Base-by-base conservation (phyloP, 2,113 vertebrate species). In the Acrocephalus kingi region DNA sequence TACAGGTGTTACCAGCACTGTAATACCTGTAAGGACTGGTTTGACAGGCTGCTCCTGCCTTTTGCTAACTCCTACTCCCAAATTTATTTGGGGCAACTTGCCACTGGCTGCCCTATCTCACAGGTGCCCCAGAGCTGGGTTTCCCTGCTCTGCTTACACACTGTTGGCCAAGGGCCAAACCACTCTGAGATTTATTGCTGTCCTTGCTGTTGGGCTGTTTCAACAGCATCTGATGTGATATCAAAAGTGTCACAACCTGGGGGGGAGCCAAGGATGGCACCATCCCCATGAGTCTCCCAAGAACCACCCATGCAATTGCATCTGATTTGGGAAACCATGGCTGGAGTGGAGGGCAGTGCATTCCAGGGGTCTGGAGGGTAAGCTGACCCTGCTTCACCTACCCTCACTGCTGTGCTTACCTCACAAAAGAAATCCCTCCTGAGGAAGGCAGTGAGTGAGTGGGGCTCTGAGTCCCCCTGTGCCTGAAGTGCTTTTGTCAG, bases 391-490 rank as follows among this genome's bases (percentile, higher is more conserved):
- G 20, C 39, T 66, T 69, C 0, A 0, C 69, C 64, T 31, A 4
- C 43, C 69, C 43, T 55, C 0, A 0, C 43, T 45, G 49, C 33
- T 3, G 7, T 51, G 52, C 39, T 73, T 1, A 0, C 28, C 2
- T 1, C 1, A 2, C 6, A 35, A 39, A 67, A 58, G 33, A 75
- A 87, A 71, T 17, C 43, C 27, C n/a, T 27, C 31, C 46, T 0
- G 1, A 52, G 28, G 22, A 63, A 33, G 9, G 66, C 3, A 6
- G 16, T 63, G 52, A 48, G 11, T 5, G 2, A 79, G 52, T 62
- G 51, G 35, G 13, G 16, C 46, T 84, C 72, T 61, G 62, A 33
- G 30, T 52, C 52, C 39, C n/a, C 41, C 61, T 7, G 4, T 27
- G 79, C 39, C 61, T 27, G 3, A 25, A 1, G 22, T 69, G n/a